Percentiles rank a stretch among this genome's conserved stretches.
Conservation (phyloP, 1,140 invertebrate species). For the Trissolcus basalis region DNA sequence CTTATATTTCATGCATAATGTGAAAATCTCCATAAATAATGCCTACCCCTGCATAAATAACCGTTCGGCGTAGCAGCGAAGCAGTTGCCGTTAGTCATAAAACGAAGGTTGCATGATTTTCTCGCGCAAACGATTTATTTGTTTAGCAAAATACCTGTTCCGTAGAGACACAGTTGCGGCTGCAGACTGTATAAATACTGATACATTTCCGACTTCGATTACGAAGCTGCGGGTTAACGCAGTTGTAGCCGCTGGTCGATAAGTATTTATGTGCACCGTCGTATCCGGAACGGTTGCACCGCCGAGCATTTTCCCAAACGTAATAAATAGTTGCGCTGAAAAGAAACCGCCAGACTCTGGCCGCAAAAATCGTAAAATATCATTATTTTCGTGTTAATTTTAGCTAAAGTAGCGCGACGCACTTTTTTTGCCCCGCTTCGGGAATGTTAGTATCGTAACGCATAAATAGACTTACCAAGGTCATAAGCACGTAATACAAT, state of each 20-base stretch:
- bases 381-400: constrained; percentile 46
- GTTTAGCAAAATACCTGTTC: constrained; percentile 51
- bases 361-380: constrained; percentile 43
- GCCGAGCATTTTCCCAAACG: constrained; percentile 28
- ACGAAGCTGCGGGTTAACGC: constrained; percentile 52
- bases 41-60: constrained; percentile 34
- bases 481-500: constrained; percentile 18
- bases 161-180: constrained; percentile 55
- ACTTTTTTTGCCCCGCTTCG: constrained; percentile 1
- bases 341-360: constrained; percentile 3
- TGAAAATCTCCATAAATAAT: constrained; percentile 48
- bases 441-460: not conserved
- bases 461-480: constrained; percentile 9
- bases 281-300: constrained; percentile 36
- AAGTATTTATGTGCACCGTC: constrained; percentile 50
- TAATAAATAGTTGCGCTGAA: constrained; percentile 43
- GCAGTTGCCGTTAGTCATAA: constrained; percentile 31
- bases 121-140: constrained; percentile 50
- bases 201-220: constrained; percentile 59
- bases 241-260: constrained; percentile 49
- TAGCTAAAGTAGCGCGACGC: constrained; percentile 18
- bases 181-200: constrained; percentile 59
- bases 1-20: constrained; percentile 49
- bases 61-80: constrained; percentile 15
- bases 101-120: constrained; percentile 44